phyloP scores from a whole-genome alignment of 2,797 vertebrate species.

The Tapirus indicus region DNA sequence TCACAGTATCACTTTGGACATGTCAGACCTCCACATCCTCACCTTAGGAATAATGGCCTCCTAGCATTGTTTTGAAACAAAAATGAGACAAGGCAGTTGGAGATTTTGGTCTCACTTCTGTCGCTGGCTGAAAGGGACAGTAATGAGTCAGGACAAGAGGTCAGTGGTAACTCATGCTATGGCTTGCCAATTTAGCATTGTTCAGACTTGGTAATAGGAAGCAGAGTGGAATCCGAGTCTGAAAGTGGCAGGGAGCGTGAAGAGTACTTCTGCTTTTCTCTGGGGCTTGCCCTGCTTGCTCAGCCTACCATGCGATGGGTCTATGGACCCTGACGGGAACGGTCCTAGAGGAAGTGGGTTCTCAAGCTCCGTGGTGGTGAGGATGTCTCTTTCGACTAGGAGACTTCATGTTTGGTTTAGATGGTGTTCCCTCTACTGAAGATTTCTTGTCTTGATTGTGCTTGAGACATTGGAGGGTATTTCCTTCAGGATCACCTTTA shows the following conservation, averaged over 20 bases:
- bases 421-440: neutral
- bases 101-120: neutral
- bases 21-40: neutral
- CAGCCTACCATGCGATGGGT: neutral
- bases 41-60: neutral
- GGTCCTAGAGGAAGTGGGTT: neutral
- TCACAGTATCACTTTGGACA: neutral
- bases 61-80: neutral
- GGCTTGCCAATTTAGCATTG: neutral
- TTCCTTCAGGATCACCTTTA: neutral
- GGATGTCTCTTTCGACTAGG: neutral
- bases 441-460: neutral
- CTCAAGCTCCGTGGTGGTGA: neutral
- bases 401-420: neutral
- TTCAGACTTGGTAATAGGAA: neutral
- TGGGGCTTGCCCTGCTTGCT: neutral
- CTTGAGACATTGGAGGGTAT: neutral
- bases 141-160: neutral
- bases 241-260: rapidly evolving
- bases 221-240: too few relatives aligned
- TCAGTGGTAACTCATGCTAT: neutral
- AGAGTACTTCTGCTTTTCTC: neutral
- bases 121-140: neutral
- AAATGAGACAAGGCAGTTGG: neutral
- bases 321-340: rapidly evolving